Evolutionary conservation across 1,140 invertebrate species (phyloP).

Genomic region (Odontomachus brunneus): DNA sequence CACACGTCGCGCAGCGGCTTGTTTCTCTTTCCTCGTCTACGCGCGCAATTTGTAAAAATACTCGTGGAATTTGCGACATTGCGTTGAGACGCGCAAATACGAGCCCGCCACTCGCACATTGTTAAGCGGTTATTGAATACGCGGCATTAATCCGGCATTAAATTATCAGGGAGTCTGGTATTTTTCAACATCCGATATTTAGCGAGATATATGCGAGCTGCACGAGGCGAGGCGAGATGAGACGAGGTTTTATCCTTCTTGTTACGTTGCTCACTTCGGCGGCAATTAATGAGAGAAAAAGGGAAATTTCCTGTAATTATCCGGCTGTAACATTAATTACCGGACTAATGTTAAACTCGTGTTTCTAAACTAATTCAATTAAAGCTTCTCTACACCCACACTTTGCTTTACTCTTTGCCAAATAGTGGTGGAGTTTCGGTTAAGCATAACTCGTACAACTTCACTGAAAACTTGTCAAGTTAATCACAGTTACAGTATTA

Average conservation of each 20-base stretch:
- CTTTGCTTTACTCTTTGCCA: constrained; percentile 37
- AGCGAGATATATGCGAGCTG: not conserved
- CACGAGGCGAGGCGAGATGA: not conserved
- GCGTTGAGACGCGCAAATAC: not conserved
- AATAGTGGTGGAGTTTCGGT: constrained; percentile 39
- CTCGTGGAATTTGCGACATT: not conserved
- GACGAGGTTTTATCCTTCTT: constrained; percentile 4
- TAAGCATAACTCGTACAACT: constrained; percentile 40
- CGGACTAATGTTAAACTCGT: constrained; percentile 67
- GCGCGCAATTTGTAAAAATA: not conserved
- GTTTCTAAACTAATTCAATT: constrained; percentile 72
- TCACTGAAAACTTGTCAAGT: constrained; percentile 16
- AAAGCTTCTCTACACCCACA: constrained; percentile 45
- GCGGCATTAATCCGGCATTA: not conserved
- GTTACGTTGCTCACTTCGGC: constrained; percentile 17
- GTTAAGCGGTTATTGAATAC: not conserved
- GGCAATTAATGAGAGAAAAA: constrained; percentile 62
- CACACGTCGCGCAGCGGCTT: not conserved
- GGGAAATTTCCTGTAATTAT: constrained; percentile 53
- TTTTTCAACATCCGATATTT: not conserved
- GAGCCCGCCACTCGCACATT: not conserved
- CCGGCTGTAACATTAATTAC: constrained; percentile 65
- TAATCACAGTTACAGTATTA: not conserved
- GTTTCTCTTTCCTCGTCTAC: not conserved
- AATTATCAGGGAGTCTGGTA: not conserved